Evolutionary conservation across 1,140 invertebrate species (phyloP).

Genomic region (Choristoneura fumiferana): DNA sequence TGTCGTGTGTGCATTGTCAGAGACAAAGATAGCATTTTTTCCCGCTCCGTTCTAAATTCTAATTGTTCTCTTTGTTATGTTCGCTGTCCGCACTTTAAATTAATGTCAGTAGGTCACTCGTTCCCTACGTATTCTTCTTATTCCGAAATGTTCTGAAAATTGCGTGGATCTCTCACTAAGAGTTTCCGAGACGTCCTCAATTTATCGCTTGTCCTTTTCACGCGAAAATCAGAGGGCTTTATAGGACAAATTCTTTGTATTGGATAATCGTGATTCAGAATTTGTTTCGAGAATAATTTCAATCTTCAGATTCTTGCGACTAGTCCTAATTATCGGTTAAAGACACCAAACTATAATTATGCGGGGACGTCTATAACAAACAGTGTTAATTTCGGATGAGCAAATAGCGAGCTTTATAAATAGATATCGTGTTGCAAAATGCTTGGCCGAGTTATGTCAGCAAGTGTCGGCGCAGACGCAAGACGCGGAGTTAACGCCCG

Average conservation of each 20-base stretch:
- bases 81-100: constrained; percentile 35
- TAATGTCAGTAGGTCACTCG: constrained; percentile 37
- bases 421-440: constrained; percentile 64
- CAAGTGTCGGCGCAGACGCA: constrained; percentile 24
- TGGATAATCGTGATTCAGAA: constrained; percentile 11
- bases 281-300: constrained; percentile 21
- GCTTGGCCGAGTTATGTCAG: constrained; percentile 74
- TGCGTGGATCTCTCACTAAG: constrained; percentile 35
- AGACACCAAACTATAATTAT: constrained; percentile 68
- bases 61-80: constrained; percentile 44
- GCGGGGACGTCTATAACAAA: constrained; percentile 52
- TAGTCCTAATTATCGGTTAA: constrained; percentile 69
- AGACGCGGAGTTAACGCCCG: constrained; percentile 12
- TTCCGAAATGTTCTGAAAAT: constrained; percentile 28
- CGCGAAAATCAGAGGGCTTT: constrained; percentile 20
- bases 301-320: constrained; percentile 24
- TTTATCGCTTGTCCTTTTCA: constrained; percentile 30
- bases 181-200: constrained; percentile 53
- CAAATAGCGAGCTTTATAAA: constrained; percentile 56
- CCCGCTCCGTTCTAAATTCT: constrained; percentile 39
- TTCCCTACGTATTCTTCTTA: constrained; percentile 34
- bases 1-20: constrained; percentile 39
- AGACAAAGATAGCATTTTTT: constrained; percentile 24
- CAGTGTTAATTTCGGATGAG: constrained; percentile 56
- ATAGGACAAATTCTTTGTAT: neutral